phyloP scores from a whole-genome alignment of 2,797 vertebrate genomes.

The Gymnocypris eckloni region DNA sequence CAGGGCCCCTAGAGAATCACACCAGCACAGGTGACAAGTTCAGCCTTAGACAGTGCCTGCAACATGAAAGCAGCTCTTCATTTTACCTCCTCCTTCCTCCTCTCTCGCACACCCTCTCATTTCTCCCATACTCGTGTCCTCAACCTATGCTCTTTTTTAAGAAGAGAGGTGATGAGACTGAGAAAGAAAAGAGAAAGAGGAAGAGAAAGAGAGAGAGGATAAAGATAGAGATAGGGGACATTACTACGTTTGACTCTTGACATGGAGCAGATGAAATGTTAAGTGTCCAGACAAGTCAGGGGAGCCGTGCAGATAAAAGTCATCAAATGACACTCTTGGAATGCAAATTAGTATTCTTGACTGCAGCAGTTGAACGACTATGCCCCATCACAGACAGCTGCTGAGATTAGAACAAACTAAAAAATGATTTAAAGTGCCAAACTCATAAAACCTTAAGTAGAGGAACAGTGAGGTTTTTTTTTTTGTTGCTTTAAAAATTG shows the following conservation, averaged over 20 bases:
- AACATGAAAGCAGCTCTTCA: constrained; percentile 83
- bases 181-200: constrained; percentile 69
- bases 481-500: not conserved
- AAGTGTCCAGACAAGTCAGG: constrained; percentile 81
- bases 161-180: constrained; percentile 27
- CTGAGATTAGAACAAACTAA: constrained; percentile 82
- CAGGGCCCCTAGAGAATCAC: constrained; percentile 81
- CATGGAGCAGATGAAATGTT: constrained; percentile 83
- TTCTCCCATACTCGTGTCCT: not conserved
- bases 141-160: not conserved
- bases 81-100: constrained; percentile 32
- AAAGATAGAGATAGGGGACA: constrained; percentile 68
- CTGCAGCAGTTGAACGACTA: constrained; percentile 84
- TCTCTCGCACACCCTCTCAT: constrained; percentile 7
- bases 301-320: constrained; percentile 88
- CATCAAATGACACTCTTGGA: constrained; percentile 95
- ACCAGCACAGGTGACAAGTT: constrained; percentile 80
- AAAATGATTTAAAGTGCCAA: constrained; percentile 81
- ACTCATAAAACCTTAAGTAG: constrained; percentile 77
- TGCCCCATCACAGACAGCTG: constrained; percentile 88
- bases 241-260: constrained; percentile 78
- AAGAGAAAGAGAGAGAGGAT: constrained; percentile 63
- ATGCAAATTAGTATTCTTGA: constrained; percentile 94
- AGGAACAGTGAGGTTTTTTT: not conserved
- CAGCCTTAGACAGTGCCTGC: constrained; percentile 80